These are phyloP conservation scores for Pyrochroa serraticornis DNA, from an alignment of 2,888 invertebrate species.

Conservation along the genomic window DNA sequence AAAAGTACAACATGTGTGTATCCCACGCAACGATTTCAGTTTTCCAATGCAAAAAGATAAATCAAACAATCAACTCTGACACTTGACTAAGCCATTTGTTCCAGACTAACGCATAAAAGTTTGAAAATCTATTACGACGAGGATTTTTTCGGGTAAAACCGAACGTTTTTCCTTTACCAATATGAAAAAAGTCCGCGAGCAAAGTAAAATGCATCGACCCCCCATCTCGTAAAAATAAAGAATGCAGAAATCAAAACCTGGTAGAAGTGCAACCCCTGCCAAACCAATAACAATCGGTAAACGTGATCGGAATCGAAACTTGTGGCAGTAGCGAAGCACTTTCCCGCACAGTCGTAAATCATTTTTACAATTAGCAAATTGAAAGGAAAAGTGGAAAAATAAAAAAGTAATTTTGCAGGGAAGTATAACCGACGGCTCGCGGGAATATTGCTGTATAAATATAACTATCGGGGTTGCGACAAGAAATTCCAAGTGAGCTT, in stretches of 20 bases:
- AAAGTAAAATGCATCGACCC: constrained; percentile 2
- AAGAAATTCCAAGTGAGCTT: too few relatives aligned
- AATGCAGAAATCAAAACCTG: constrained; percentile 44
- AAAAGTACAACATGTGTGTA: too few relatives aligned
- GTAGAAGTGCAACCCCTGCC: constrained; percentile 36
- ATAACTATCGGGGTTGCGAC: too few relatives aligned
- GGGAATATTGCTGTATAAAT: background rate
- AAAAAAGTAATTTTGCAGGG: constrained; percentile 7
- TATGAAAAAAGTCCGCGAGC: constrained; percentile 7
- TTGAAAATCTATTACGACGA: constrained; percentile 11
- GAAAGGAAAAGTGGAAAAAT: constrained; percentile 33
- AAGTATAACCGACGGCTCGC: background rate
- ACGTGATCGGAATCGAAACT: constrained; percentile 45
- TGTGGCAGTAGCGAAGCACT: constrained; percentile 24
- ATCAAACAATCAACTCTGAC: constrained; percentile 14
- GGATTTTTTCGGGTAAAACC: background rate
- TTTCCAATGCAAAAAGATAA: background rate
- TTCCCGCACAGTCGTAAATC: constrained; percentile 41
- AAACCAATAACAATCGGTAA: constrained; percentile 48
- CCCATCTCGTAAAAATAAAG: constrained; percentile 19
- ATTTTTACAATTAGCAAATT: constrained; percentile 50
- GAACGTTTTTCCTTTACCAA: background rate
- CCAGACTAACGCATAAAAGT: background rate
- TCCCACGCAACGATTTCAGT: too few relatives aligned
- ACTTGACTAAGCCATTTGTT: background rate